These are phyloP conservation scores for Agraylea sexmaculata DNA, from an alignment of 1,140 invertebrate species.

Conservation along the genomic window DNA sequence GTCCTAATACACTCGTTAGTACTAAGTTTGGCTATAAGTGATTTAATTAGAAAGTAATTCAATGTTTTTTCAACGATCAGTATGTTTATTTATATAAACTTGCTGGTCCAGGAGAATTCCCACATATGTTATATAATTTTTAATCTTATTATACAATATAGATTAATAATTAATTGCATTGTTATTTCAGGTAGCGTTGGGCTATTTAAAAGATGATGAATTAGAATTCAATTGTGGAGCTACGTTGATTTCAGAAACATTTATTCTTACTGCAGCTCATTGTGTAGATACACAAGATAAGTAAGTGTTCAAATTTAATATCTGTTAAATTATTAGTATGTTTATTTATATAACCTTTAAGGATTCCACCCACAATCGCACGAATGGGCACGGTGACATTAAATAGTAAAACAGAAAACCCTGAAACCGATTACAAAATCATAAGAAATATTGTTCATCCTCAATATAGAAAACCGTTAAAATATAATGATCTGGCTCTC, in stretches of 20 bases:
- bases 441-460: conserved; percentile 6
- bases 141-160: neutral
- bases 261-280: conserved; percentile 28
- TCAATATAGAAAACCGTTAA: conserved; percentile 5
- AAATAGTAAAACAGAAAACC: conserved; percentile 21
- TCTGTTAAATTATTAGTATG: conserved; percentile 2
- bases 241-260: conserved; percentile 22
- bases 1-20: too few relatives aligned
- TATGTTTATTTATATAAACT: too few relatives aligned
- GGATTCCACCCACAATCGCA: conserved; percentile 26
- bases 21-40: too few relatives aligned
- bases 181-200: conserved; percentile 24
- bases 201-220: conserved; percentile 23
- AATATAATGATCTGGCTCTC: conserved; percentile 13
- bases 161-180: neutral
- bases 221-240: conserved; percentile 26
- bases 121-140: conserved; percentile 35
- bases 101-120: conserved; percentile 31
- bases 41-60: too few relatives aligned
- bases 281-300: conserved; percentile 24
- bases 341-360: conserved; percentile 15
- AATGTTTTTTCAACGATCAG: too few relatives aligned
- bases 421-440: conserved; percentile 27
- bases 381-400: conserved; percentile 28
- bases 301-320: conserved; percentile 15